phyloP scores from a whole-genome alignment of 2,888 invertebrate species.

The Dynastes tityus region DNA sequence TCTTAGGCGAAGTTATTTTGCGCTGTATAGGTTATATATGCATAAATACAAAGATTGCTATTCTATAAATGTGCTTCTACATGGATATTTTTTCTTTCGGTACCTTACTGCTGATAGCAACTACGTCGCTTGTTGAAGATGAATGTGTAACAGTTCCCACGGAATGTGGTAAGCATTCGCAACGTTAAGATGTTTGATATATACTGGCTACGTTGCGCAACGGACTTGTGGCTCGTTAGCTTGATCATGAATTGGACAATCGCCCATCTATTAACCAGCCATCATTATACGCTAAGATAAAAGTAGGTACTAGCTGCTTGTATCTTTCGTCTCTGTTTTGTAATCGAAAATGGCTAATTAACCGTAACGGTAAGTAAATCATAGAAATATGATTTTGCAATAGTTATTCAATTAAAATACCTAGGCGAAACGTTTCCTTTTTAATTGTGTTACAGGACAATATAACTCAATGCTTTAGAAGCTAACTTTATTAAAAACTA shows the following conservation, averaged over 20 bases:
- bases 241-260: constrained; percentile 35
- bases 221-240: constrained; percentile 7
- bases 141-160: constrained; percentile 52
- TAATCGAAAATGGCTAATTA: background rate
- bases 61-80: background rate
- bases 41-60: background rate
- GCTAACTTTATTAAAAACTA: too few relatives aligned
- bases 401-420: too few relatives aligned
- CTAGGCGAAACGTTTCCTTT: too few relatives aligned
- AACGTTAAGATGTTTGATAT: constrained; percentile 22
- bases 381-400: too few relatives aligned
- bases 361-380: too few relatives aligned
- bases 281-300: background rate
- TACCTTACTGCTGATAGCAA: background rate
- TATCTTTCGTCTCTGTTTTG: background rate
- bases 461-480: too few relatives aligned
- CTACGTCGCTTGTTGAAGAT: constrained; percentile 1
- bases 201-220: constrained; percentile 22
- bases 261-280: constrained; percentile 17
- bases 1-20: background rate
- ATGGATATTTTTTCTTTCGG: background rate
- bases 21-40: background rate
- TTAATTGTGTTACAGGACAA: too few relatives aligned
- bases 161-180: constrained; percentile 44
- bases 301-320: background rate